Evolutionary conservation across 2,888 invertebrate genomes (phyloP).

Genomic region (Physocephala rufipes): DNA sequence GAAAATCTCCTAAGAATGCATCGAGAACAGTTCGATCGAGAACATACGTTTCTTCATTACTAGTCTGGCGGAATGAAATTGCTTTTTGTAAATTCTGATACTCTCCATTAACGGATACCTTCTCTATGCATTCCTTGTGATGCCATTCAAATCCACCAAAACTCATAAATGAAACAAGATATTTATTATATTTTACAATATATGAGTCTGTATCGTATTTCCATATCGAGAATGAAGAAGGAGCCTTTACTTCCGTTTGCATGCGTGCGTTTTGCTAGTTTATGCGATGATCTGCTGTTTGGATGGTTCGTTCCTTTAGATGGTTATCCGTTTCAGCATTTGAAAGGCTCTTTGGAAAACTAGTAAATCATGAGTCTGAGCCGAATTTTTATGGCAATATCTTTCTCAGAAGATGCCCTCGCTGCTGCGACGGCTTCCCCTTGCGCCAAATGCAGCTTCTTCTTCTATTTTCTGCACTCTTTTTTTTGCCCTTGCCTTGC

Average conservation of each 20-base stretch:
- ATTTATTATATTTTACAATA: neutral
- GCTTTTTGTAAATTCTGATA: no score
- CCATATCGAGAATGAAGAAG: neutral
- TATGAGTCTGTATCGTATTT: slow-evolving; percentile 6
- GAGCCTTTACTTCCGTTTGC: neutral
- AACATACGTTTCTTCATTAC: no score
- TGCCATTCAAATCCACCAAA: slow-evolving; percentile 41
- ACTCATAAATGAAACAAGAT: slow-evolving; percentile 38
- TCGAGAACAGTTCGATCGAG: no score
- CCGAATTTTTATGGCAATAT: slow-evolving; percentile 17
- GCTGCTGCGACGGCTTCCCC: no score
- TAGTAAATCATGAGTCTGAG: neutral
- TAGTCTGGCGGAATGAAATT: no score
- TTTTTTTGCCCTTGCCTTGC: no score
- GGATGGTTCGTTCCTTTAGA: no score
- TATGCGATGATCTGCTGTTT: neutral
- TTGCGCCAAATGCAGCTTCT: no score
- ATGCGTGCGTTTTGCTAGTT: neutral
- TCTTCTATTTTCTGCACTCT: no score
- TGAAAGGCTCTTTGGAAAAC: neutral
- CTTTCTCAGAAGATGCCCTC: neutral
- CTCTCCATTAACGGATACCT: no score
- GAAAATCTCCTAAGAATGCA: no score
- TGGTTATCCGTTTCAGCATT: neutral
- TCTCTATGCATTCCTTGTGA: no score